Evolutionary conservation across 1,140 invertebrate species (phyloP), one percentile per base, ranked within the genome.

Genomic region (Daktulosphaira vitifoliae): DNA sequence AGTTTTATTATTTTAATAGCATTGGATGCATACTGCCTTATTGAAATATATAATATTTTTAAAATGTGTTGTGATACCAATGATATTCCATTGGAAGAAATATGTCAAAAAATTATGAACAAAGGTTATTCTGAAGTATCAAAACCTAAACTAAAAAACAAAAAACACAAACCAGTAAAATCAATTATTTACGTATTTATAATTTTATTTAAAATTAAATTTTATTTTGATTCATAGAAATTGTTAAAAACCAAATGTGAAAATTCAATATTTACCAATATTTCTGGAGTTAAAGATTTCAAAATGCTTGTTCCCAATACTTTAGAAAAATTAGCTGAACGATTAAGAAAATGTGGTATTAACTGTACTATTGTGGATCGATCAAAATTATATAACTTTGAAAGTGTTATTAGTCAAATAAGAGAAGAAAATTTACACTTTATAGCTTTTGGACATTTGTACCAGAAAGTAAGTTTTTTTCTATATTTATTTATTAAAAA

Each of bases 11-110:
- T 39, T 23, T 70, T 68, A 65, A 75, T 73, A 82, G 88, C 88
- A 26, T 71, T 90, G 25, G 70, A 70, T 53, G 68, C 69, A 16
- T 70, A 66, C 46, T 88, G 89, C 69, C 76, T 92, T 13, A 70
- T 92, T 65, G 81, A 90, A 76, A 76, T 90, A 39, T 90, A 87
- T 76, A 76, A 84, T 26, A 73, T 78, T 1, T 67, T 86, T 6
- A 75, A 73, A 66, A 49, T 70, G 39, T 74, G 77, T 67, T 82
- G 80, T 72, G 62, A 73, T 51, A 68, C 76, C 54, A 75, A 77
- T 67, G 69, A 73, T 8, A 81, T 84, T 56, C 78, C 81, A 16
- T 83, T 86, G 73, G 73, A 81, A 11, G 80, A 84, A 66, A 76
- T 81, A 42, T 82, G 80, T 67, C 74, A 76, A 69, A 76, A 80